Evolutionary conservation across 1,140 invertebrate species (phyloP).

Genomic region (Leguminivora glycinivorella): DNA sequence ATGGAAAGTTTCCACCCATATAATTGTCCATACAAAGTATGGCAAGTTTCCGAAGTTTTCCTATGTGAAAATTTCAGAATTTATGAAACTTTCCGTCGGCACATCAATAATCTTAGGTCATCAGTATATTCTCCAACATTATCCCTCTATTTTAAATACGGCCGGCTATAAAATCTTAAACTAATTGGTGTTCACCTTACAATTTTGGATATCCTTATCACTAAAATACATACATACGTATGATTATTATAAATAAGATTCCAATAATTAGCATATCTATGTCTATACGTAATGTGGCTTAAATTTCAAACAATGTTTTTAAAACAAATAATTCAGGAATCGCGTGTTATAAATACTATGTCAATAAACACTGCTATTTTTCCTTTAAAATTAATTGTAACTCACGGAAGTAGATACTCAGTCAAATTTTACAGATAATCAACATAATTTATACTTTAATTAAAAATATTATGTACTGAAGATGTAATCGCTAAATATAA

Average conservation of each 20-base stretch:
- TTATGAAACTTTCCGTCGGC: too few relatives aligned
- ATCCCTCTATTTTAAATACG: not conserved
- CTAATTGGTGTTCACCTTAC: conserved; percentile 62
- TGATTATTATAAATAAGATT: conserved; percentile 4
- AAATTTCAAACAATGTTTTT: not conserved
- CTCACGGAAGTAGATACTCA: not conserved
- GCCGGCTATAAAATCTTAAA: conserved; percentile 32
- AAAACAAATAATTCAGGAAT: conserved; percentile 26
- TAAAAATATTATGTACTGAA: not conserved
- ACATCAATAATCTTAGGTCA: too few relatives aligned
- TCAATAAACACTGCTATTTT: not conserved
- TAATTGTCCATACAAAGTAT: too few relatives aligned
- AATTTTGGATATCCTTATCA: conserved; percentile 36
- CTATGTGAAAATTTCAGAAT: too few relatives aligned
- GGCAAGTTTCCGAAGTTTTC: too few relatives aligned
- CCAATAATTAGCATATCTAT: conserved; percentile 35
- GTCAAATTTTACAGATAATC: not conserved
- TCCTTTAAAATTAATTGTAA: not conserved
- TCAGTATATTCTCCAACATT: not conserved
- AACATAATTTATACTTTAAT: not conserved
- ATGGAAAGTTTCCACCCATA: not conserved
- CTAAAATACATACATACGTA: conserved; percentile 14
- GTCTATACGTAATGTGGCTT: conserved; percentile 20
- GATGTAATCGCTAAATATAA: not conserved
- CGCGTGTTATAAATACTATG: not conserved